phyloP scores from a whole-genome alignment of 2,113 vertebrate genomes.

The Mirounga angustirostris region DNA sequence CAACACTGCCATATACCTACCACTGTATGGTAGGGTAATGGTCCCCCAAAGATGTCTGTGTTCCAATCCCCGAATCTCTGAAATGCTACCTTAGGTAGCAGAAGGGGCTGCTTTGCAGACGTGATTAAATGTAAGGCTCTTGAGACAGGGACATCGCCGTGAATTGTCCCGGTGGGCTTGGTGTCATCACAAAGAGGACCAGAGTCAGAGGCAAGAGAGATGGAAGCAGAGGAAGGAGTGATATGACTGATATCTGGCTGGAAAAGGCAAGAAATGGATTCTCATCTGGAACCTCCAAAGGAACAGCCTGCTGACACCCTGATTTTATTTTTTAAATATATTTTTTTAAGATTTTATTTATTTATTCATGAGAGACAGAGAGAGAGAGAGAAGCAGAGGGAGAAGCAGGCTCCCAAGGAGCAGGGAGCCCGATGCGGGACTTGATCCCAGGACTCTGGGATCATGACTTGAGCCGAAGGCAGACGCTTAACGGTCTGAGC shows the following conservation, averaged over 20 bases:
- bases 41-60: not conserved
- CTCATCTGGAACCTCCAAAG: no score
- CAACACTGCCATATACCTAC: not conserved
- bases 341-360: no score
- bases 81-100: not conserved
- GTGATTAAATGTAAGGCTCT: not conserved
- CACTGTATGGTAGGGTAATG: not conserved
- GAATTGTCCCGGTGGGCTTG: not conserved
- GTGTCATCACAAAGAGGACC: not conserved
- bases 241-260: not conserved
- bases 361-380: no score
- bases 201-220: not conserved
- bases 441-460: no score
- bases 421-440: no score
- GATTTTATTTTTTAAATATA: not conserved
- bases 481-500: no score
- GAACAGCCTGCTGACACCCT: not conserved
- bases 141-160: not conserved
- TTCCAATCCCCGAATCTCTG: not conserved
- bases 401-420: no score
- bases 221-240: not conserved
- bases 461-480: no score
- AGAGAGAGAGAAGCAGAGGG: no score
- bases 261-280: not conserved
- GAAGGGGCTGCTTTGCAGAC: not conserved